Percentiles rank a stretch among this genome's conserved stretches.
Conservation (phyloP, 2,113 vertebrate species). For the Glareola pratincola region DNA sequence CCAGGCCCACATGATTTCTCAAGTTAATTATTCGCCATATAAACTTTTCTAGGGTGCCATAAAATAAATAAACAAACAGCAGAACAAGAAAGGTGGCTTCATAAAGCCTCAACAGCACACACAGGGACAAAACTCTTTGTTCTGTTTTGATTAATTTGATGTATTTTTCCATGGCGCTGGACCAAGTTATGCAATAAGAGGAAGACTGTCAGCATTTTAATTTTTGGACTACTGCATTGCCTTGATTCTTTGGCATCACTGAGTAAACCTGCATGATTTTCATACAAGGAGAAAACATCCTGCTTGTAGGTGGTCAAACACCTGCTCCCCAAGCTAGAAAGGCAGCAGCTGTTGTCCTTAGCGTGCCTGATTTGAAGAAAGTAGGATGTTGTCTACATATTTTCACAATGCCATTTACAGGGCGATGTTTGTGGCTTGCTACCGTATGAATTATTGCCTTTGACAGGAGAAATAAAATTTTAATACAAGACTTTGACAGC, state of each 20-base stretch:
- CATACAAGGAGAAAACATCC: conserved; percentile 57
- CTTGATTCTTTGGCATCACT: conserved; percentile 41
- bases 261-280: conserved; percentile 43
- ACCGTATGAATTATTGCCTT: conserved; percentile 17
- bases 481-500: conserved; percentile 11
- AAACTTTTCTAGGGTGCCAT: neutral
- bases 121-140: conserved; percentile 6
- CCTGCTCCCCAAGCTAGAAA: conserved; percentile 67
- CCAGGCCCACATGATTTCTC: neutral
- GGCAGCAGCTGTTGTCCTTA: conserved; percentile 77
- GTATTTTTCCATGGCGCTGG: conserved; percentile 59
- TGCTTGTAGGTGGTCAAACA: conserved; percentile 78
- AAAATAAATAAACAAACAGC: conserved; percentile 13
- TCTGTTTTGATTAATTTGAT: conserved; percentile 37
- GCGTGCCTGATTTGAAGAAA: conserved; percentile 62
- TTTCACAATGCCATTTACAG: conserved; percentile 66
- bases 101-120: neutral
- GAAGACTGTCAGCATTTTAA: conserved; percentile 53
- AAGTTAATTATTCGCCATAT: conserved; percentile 10
- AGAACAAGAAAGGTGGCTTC: conserved; percentile 8
- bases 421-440: conserved; percentile 47
- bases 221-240: conserved; percentile 52
- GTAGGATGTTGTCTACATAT: conserved; percentile 70
- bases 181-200: conserved; percentile 51
- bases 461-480: conserved; percentile 60